Evolutionary conservation across 2,797 vertebrate genomes (phyloP).

Genomic region (Poeciliopsis turneri): DNA sequence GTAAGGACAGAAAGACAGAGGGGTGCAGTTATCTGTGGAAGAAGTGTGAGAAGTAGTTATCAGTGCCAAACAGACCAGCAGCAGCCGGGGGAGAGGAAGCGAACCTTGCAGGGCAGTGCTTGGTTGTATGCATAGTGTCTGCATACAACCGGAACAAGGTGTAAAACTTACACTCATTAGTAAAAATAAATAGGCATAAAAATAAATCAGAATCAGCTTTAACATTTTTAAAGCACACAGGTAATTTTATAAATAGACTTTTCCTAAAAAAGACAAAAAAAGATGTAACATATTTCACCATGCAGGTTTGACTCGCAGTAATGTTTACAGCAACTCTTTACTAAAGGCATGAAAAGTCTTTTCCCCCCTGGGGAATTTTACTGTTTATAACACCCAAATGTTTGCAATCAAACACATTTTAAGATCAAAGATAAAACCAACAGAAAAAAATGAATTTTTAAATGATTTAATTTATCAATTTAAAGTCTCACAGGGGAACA

Average conservation of each 20-base stretch:
- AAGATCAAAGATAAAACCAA: neutral
- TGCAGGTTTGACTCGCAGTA: neutral
- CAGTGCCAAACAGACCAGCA: constrained; percentile 55
- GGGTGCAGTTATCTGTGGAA: constrained; percentile 41
- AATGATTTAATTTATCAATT: neutral
- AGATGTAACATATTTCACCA: neutral
- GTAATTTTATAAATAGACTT: neutral
- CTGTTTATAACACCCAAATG: neutral
- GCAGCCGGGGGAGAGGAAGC: constrained; percentile 32
- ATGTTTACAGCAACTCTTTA: neutral
- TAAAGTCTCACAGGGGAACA: neutral
- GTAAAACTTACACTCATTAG: constrained; percentile 11
- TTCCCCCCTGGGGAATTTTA: neutral
- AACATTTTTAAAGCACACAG: neutral
- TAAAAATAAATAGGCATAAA: neutral
- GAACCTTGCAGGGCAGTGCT: constrained; percentile 5
- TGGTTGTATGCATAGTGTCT: constrained; percentile 2
- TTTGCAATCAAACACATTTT: neutral
- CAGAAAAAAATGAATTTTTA: neutral
- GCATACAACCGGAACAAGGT: neutral
- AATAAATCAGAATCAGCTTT: neutral
- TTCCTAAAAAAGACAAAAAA: neutral
- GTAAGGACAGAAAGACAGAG: constrained; percentile 47
- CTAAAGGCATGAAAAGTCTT: neutral
- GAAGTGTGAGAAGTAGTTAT: constrained; percentile 59